These are phyloP conservation scores for Strigops habroptila DNA, from an alignment of 2,113 vertebrate species.

Conservation along the genomic window DNA sequence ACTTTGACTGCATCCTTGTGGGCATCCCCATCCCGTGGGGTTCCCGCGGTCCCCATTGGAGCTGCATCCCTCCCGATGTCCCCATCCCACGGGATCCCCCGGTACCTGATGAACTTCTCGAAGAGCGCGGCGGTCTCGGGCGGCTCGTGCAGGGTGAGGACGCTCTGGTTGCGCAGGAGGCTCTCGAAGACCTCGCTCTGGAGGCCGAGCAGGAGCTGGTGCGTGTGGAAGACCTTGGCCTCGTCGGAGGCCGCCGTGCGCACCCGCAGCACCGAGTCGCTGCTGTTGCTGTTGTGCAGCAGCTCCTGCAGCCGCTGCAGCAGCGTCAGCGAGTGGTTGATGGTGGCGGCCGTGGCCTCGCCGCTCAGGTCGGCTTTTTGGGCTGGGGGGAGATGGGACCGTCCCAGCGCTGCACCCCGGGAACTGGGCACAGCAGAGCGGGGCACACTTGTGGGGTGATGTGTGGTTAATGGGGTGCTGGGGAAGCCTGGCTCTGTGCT, in stretches of 20 bases:
- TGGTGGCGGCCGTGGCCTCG: conserved; percentile 62
- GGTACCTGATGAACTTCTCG: conserved; percentile 90
- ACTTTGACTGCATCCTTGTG: neutral
- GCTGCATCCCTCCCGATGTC: neutral
- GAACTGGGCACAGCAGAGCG: accelerated
- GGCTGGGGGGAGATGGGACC: conserved; percentile 58
- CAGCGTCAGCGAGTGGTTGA: conserved; percentile 85
- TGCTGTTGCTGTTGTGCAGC: conserved; percentile 83
- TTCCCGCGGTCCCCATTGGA: neutral
- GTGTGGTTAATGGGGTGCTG: accelerated
- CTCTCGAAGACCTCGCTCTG: conserved; percentile 85
- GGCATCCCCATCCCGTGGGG: neutral
- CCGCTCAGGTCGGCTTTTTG: conserved; percentile 67
- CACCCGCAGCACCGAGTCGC: conserved; percentile 84
- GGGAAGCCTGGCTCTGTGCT: neutral
- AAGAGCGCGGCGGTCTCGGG: conserved; percentile 82
- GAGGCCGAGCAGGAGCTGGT: conserved; percentile 87
- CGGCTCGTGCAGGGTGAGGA: conserved; percentile 75
- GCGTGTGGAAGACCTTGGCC: conserved; percentile 85
- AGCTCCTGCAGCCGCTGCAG: conserved; percentile 86
- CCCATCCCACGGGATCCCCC: accelerated
- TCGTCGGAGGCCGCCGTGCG: conserved; percentile 80
- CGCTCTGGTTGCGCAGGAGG: conserved; percentile 79
- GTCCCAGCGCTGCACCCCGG: neutral
- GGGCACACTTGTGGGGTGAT: neutral